Evolutionary conservation across 2,113 vertebrate species (phyloP).

Genomic region (Rhipidura dahli): DNA sequence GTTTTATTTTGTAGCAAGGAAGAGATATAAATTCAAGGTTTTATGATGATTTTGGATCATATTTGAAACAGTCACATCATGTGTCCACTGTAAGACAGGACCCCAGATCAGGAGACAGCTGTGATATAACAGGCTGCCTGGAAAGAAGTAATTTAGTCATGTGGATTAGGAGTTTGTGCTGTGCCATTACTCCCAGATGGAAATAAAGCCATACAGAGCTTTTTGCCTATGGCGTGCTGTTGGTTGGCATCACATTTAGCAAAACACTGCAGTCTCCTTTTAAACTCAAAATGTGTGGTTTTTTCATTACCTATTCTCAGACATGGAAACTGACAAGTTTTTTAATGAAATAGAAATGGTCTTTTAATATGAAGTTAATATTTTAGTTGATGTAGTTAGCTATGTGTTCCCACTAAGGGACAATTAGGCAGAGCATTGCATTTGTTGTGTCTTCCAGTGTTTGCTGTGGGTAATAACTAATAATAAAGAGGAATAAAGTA

Average conservation of each 20-base stretch:
- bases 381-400: not conserved
- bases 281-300: not conserved
- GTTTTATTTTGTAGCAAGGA: not conserved
- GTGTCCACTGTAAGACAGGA: not conserved
- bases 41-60: not conserved
- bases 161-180: not conserved
- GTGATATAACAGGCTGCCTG: not conserved
- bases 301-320: not conserved
- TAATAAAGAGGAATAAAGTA: not conserved
- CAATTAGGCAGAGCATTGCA: not conserved
- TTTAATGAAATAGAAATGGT: not conserved
- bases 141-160: not conserved
- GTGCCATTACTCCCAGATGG: not conserved
- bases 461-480: not conserved
- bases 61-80: not conserved
- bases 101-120: not conserved
- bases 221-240: not conserved
- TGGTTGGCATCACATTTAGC: not conserved
- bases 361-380: not conserved
- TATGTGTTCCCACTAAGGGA: not conserved
- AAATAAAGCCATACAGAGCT: not conserved
- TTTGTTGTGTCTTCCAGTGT: not conserved
- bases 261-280: not conserved
- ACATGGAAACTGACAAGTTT: not conserved
- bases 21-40: not conserved